These are phyloP conservation scores for Oryzias dopingdopingensis DNA, from an alignment of 2,797 vertebrate genomes.

Conservation along the genomic window DNA sequence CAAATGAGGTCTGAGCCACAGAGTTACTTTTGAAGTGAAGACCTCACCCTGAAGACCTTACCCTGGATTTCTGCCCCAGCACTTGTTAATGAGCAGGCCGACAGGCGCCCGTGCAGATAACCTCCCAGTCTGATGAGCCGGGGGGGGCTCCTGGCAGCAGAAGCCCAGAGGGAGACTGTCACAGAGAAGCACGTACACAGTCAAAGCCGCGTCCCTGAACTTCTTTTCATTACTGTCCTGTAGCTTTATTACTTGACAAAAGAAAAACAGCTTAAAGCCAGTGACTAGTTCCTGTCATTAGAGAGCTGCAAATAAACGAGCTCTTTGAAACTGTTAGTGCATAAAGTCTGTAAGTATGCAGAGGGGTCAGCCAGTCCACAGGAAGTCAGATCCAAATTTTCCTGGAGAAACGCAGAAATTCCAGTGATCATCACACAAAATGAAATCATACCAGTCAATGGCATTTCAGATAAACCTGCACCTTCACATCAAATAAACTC, in stretches of 20 bases:
- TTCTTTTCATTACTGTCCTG: slow-evolving; percentile 8
- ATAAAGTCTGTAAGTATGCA: too few species aligned
- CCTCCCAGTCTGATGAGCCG: slow-evolving; percentile 23
- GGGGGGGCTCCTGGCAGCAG: slow-evolving; percentile 10
- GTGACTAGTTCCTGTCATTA: slow-evolving; percentile 18
- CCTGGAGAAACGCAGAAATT: too few species aligned
- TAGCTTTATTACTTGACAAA: too few species aligned
- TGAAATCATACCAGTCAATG: slow-evolving; percentile 1
- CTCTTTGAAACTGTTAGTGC: slow-evolving; percentile 57
- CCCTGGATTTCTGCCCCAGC: slow-evolving; percentile 52
- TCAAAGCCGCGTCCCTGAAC: slow-evolving; percentile 12
- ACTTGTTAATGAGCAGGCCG: slow-evolving; percentile 63
- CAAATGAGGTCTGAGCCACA: slow-evolving; percentile 75
- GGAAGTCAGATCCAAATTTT: too few species aligned
- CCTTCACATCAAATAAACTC: slow-evolving; percentile 58
- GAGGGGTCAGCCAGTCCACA: too few species aligned
- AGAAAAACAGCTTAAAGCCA: background rate
- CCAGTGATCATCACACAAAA: too few species aligned
- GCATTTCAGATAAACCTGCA: slow-evolving; percentile 70
- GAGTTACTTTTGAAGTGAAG: slow-evolving; percentile 74
- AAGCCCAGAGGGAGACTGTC: slow-evolving; percentile 12
- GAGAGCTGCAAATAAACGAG: slow-evolving; percentile 48
- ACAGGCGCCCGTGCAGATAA: slow-evolving; percentile 46
- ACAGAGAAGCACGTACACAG: slow-evolving; percentile 12
- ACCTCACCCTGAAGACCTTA: slow-evolving; percentile 55